Evolutionary conservation across 2,888 invertebrate species (phyloP).

Genomic region (Catocala sponsa): DNA sequence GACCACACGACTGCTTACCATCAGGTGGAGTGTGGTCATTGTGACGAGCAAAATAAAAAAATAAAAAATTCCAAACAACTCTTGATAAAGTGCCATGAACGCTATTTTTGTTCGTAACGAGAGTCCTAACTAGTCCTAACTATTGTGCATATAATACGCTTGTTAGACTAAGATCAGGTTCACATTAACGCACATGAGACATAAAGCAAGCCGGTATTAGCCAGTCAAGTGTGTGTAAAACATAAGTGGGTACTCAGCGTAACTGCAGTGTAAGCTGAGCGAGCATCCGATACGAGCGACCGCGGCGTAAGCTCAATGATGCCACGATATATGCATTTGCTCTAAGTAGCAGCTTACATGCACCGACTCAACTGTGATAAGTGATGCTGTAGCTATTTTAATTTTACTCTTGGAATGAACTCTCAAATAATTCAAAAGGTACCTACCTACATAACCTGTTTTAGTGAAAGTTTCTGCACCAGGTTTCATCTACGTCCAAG

Average conservation of each 20-base stretch:
- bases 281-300: constrained; percentile 30
- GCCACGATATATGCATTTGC: constrained; percentile 17
- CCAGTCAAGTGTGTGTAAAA: constrained; percentile 50
- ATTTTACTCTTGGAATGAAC: background rate
- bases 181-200: constrained; percentile 31
- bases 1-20: no score
- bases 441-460: no score
- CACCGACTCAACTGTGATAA: background rate
- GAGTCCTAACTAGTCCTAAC: no score
- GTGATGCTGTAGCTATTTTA: constrained; percentile 1
- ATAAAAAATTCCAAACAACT: no score
- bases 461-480: no score
- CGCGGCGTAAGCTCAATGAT: constrained; percentile 21
- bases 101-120: no score
- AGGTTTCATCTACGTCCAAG: no score
- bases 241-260: constrained; percentile 63
- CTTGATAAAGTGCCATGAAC: no score
- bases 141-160: background rate
- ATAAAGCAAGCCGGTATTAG: constrained; percentile 41
- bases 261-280: constrained; percentile 67
- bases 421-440: background rate
- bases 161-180: constrained; percentile 14
- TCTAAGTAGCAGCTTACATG: constrained; percentile 13
- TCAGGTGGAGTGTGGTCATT: no score
- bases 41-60: no score